Conservation (phyloP, 2,888 invertebrate species). For the Chrysomela aeneicollis region DNA sequence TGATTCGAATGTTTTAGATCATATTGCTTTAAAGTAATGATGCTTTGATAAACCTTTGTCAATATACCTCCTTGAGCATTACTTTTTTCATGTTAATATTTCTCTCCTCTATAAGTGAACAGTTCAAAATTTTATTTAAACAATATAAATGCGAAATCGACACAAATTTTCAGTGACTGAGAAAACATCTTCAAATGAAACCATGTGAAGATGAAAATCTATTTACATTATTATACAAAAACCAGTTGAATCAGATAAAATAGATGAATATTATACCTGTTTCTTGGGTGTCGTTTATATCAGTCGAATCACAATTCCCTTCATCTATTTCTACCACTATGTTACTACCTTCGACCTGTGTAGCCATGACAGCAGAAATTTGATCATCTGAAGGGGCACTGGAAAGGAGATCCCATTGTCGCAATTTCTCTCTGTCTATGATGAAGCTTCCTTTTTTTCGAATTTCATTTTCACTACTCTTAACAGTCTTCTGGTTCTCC, state of each 20-base stretch:
- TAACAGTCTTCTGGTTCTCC: constrained; percentile 63
- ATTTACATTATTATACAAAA: constrained; percentile 43
- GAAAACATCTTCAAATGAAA: not conserved
- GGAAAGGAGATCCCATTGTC: constrained; percentile 90
- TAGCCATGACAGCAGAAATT: constrained; percentile 44
- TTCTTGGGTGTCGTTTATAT: constrained; percentile 51
- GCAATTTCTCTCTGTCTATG: constrained; percentile 84
- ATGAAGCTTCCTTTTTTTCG: constrained; percentile 56
- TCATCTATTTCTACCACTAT: constrained; percentile 55
- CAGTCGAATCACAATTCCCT: constrained; percentile 50
- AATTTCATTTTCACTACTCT: constrained; percentile 57
- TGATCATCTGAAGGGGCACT: constrained; percentile 67
- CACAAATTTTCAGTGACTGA: not conserved
- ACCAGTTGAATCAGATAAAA: constrained; percentile 10
- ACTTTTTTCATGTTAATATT: no score
- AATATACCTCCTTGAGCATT: no score
- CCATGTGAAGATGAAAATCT: constrained; percentile 18
- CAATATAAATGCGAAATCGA: not conserved
- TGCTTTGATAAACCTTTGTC: no score
- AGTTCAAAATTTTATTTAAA: no score
- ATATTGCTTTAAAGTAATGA: no score
- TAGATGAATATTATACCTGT: constrained; percentile 55
- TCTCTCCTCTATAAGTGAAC: no score
- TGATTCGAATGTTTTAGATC: no score
- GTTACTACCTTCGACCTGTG: constrained; percentile 52